Conservation (phyloP, 2,888 invertebrate genomes). For the Trissolcus brochymenae region DNA sequence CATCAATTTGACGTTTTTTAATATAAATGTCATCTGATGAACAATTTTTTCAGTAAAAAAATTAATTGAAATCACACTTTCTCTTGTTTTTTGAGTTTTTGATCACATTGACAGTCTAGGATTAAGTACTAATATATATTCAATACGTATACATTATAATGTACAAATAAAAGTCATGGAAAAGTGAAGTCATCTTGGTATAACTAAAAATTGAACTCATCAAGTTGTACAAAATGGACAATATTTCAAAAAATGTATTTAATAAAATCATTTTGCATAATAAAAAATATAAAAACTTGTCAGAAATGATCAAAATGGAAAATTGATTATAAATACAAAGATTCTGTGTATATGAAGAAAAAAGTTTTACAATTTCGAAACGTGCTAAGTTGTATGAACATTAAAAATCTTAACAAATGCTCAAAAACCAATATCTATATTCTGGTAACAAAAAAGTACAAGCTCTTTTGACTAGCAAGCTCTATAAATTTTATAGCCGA, state of each 20-base stretch:
- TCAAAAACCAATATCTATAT: neutral
- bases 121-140: slow-evolving; percentile 40
- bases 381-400: too few species aligned
- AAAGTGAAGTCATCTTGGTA: too few species aligned
- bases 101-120: slow-evolving; percentile 20
- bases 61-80: too few species aligned
- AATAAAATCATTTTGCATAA: slow-evolving; percentile 1
- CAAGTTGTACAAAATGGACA: neutral
- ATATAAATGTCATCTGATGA: too few species aligned
- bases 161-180: slow-evolving; percentile 4
- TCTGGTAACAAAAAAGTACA: slow-evolving; percentile 6
- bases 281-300: neutral
- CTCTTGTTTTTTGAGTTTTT: too few species aligned
- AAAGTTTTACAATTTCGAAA: too few species aligned
- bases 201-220: too few species aligned
- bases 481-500: slow-evolving; percentile 7
- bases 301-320: too few species aligned
- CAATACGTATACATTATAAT: neutral
- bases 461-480: slow-evolving; percentile 40
- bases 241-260: neutral
- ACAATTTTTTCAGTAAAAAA: neutral
- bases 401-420: neutral
- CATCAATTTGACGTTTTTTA: too few species aligned
- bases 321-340: too few species aligned
- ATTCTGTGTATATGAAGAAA: too few species aligned